Percentiles rank a stretch among this genome's conserved stretches.
phyloP scores from a whole-genome alignment of 1,140 invertebrate species.

The Palaemon carinicauda region DNA sequence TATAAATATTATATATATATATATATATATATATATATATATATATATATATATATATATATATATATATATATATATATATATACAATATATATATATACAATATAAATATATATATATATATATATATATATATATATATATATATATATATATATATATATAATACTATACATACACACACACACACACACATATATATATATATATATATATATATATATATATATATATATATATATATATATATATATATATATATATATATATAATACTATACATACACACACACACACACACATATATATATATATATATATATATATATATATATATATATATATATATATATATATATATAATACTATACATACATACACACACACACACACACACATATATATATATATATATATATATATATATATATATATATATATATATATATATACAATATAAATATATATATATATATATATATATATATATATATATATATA shows the following conservation, averaged over 20 bases:
- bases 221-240: conserved; percentile 21
- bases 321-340: conserved; percentile 29
- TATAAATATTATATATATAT: too few species aligned
- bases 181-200: neutral
- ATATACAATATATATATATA: too few species aligned
- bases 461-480: neutral
- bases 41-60: too few species aligned
- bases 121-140: neutral
- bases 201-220: neutral
- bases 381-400: conserved; percentile 5
- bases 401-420: conserved; percentile 23
- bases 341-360: conserved; percentile 7
- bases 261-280: neutral
- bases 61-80: too few species aligned
- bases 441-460: neutral
- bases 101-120: neutral
- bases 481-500: neutral
- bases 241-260: neutral
- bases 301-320: conserved; percentile 24
- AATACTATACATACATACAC: neutral
- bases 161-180: neutral
- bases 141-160: neutral
- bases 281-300: conserved; percentile 14
- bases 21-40: too few species aligned
- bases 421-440: conserved; percentile 1